Base-by-base conservation (phyloP, 2,888 invertebrate species). In the Agrochola macilenta region DNA sequence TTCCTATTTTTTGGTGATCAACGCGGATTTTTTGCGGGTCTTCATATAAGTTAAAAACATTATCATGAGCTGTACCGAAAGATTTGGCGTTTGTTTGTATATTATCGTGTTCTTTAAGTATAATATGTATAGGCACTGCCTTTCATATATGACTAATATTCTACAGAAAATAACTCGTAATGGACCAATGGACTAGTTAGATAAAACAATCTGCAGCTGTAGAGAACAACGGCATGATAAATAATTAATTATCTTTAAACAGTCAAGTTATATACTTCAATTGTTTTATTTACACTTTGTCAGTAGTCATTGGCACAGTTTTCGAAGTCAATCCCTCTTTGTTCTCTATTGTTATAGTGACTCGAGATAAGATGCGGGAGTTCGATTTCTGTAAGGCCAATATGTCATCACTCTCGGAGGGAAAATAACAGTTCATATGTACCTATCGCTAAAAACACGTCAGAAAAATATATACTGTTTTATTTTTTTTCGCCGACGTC, bases 301-400 rank as follows among this genome's bases (percentile, higher is more conserved):
- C 58, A 35, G 61, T 80, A 87, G 70, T 82, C 78, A 81, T 81
- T 87, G 79, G 78, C 82, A 81, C 69, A 87, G 72, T 87, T 84
- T 84, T 46, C 54, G 49, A 63, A 71, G 69, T 76, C 39, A 75
- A 26, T 60, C 58, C 64, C 46, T 81, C 80, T 81, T 82, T 84
- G 80, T 82, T 79, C 71, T 63, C 52, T 71, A 78, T 73, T 80
- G 71, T 64, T 79, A 60, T 61, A 61, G 68, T 61, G 43, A 71
- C 52, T 78, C 17, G 20, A 64, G 77, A 78, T 87, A 79, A 84
- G 70, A 71, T 57, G 58, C 23, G n/a, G 23, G 66, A 75, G 72
- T 69, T 73, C 68, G 61, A 73, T 76, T 77, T 77, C 61, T 73
- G 61, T 74, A 35, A 76, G 83, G 70, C 72, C 78, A 80, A 82